A percentile compares a stretch with the other conserved stretches of the same genome.
phyloP scores from a whole-genome alignment of 1,140 invertebrate genomes.

The Rhynchophorus ferrugineus region DNA sequence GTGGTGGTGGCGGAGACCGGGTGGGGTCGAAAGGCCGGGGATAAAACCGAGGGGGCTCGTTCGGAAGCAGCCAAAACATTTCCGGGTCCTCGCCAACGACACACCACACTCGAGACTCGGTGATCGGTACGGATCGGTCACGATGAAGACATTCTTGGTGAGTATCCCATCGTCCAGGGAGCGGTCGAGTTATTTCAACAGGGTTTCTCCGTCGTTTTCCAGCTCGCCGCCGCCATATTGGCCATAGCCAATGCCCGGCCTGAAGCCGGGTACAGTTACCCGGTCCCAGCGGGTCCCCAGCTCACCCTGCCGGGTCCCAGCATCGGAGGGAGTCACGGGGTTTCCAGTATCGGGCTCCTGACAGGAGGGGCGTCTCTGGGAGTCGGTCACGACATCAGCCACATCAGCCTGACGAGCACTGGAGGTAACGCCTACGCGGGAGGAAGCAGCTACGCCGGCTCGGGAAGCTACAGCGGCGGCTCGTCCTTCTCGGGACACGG shows the following conservation, averaged over 20 bases:
- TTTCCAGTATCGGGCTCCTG: constrained; percentile 10
- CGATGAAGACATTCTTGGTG: constrained; percentile 7
- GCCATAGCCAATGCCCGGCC: constrained; percentile 10
- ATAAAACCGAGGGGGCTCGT: constrained; percentile 8
- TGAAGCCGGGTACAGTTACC: constrained; percentile 21
- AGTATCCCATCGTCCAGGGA: not conserved
- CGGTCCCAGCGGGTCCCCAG: constrained; percentile 12
- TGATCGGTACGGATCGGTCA: constrained; percentile 1
- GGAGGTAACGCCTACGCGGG: constrained; percentile 6
- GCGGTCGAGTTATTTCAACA: too few relatives aligned
- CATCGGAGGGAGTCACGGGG: constrained; percentile 19
- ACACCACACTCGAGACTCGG: not conserved
- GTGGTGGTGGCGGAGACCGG: not conserved
- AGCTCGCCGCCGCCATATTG: constrained; percentile 5
- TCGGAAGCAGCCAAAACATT: constrained; percentile 6
- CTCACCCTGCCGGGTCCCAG: constrained; percentile 12
- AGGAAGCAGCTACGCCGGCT: not conserved
- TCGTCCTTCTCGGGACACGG: not conserved
- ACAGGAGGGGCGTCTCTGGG: not conserved
- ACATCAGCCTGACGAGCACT: constrained; percentile 9
- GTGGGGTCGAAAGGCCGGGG: constrained; percentile 2
- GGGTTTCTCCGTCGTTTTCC: too few relatives aligned
- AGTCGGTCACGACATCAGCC: constrained; percentile 9
- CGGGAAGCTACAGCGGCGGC: not conserved
- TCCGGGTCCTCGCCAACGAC: constrained; percentile 2